Evolutionary conservation across 2,113 vertebrate species (phyloP).

Genomic region (Ctenodactylus gundi): DNA sequence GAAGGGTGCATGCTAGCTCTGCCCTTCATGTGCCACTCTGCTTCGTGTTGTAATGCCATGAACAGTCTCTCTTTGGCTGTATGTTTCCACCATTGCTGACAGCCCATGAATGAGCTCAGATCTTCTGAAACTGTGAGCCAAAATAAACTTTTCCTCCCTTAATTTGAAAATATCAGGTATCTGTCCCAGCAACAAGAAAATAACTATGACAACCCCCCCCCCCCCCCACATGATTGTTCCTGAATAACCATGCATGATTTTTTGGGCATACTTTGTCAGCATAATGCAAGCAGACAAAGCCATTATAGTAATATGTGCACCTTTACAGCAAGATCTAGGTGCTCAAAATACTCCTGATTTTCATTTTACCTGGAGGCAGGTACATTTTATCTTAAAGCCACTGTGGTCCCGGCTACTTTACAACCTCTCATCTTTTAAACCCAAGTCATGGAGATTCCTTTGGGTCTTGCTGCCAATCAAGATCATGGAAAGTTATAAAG

Average conservation of each 20-base stretch:
- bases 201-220: too few species aligned
- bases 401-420: neutral
- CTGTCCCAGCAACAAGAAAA: too few species aligned
- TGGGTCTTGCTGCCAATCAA: neutral
- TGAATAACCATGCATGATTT: neutral
- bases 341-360: neutral
- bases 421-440: neutral
- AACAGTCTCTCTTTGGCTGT: too few species aligned
- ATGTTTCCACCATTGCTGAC: too few species aligned
- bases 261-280: neutral
- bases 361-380: neutral
- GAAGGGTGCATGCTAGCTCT: too few species aligned
- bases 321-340: rapidly evolving
- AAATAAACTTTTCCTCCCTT: too few species aligned
- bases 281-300: neutral
- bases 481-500: neutral
- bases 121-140: too few species aligned
- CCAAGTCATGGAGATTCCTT: neutral
- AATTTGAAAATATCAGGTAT: too few species aligned
- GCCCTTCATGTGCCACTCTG: too few species aligned
- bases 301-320: neutral
- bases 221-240: neutral
- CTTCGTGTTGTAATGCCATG: too few species aligned
- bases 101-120: too few species aligned
- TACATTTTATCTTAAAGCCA: neutral